Percentiles rank a stretch among this genome's conserved stretches.
Conservation (phyloP, 2,797 vertebrate species). For the Cryptoprocta ferox region DNA sequence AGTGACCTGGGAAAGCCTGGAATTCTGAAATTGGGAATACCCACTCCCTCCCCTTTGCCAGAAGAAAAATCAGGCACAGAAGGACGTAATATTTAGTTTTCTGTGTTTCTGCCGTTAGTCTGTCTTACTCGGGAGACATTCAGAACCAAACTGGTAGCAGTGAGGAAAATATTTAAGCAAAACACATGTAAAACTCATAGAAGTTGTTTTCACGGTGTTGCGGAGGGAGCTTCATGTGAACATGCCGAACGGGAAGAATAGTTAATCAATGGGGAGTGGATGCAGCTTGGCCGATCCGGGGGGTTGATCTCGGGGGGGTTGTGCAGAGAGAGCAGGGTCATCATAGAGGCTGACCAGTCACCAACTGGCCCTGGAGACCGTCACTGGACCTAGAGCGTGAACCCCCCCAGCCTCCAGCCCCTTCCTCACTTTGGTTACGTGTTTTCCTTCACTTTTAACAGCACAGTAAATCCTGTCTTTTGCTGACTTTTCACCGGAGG, state of each 20-base stretch:
- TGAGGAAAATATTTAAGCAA: neutral
- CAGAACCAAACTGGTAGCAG: neutral
- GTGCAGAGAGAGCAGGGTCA: neutral
- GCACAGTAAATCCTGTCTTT: constrained; percentile 13
- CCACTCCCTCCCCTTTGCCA: neutral
- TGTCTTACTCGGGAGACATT: neutral
- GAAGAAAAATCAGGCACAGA: too few relatives aligned
- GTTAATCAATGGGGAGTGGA: rapidly evolving
- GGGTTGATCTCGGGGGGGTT: neutral
- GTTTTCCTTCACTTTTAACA: neutral
- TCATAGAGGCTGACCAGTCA: neutral
- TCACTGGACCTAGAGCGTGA: rapidly evolving
- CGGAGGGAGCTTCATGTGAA: neutral
- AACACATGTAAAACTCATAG: neutral
- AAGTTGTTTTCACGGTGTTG: neutral
- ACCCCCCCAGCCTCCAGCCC: neutral
- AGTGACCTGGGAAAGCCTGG: neutral
- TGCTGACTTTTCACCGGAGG: constrained; percentile 52
- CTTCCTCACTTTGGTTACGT: neutral
- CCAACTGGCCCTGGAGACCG: neutral
- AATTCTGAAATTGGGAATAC: neutral
- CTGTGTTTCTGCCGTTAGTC: neutral
- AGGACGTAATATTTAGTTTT: neutral
- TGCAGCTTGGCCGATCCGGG: neutral
- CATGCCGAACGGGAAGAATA: neutral